Evolutionary conservation across 2,888 invertebrate genomes (phyloP).

Genomic region (Argyra leucocephala): DNA sequence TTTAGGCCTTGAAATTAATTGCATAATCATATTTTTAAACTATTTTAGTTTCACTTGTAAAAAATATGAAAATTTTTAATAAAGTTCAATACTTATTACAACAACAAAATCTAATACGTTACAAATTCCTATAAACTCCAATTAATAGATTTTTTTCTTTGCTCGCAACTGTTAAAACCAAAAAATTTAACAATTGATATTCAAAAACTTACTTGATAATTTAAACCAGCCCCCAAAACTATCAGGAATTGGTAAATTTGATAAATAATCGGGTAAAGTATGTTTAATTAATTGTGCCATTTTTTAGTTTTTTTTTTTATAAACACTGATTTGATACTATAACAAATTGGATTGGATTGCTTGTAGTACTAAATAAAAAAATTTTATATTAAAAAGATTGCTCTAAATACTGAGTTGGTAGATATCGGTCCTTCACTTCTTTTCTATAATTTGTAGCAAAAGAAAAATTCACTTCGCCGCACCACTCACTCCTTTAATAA

Average conservation of each 20-base stretch:
- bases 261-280: conserved; percentile 73
- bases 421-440: neutral
- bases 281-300: conserved; percentile 54
- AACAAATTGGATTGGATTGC: no score
- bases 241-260: conserved; percentile 74
- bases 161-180: no score
- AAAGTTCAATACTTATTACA: no score
- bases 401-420: neutral
- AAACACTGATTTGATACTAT: no score
- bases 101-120: neutral
- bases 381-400: neutral
- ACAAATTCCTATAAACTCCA: neutral
- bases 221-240: conserved; percentile 76
- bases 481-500: no score
- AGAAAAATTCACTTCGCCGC: no score
- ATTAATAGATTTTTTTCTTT: neutral
- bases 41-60: neutral
- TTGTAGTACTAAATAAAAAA: no score
- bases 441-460: no score
- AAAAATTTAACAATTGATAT: neutral
- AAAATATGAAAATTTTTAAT: no score
- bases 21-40: neutral
- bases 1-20: neutral
- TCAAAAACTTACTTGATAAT: conserved; percentile 59
- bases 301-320: no score